Base-by-base conservation (phyloP, 1,140 invertebrate species). In the Calliphora vicina region DNA sequence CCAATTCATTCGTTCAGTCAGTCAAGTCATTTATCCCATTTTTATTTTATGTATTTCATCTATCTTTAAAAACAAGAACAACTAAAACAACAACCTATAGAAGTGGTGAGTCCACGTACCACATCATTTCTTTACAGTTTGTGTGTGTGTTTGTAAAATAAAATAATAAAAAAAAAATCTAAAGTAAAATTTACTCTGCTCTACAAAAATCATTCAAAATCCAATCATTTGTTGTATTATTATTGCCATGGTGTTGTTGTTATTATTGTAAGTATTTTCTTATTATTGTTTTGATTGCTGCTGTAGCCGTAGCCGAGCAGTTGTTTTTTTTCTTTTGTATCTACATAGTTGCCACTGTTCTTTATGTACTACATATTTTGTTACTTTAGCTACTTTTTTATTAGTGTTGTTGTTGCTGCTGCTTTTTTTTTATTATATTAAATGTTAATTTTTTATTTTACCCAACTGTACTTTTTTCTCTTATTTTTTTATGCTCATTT, bases 381-480 rank as follows among this genome's bases (percentile, higher is more conserved):
- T 35, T 35, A 35, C 35, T 73, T 27, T 27, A 27, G 82, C 82
- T 83, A 72, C 85, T 35, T 35, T 35, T 35, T 35, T 35, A 35
- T 35, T 35, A 35, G 10, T 6, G 10, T 35, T 8, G 35, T 35
- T 35, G 35, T 35, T 35, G 35, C 10, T 35, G 35, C 29, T 35
- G 29, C 8, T 35, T 35, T 35, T 35, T 84, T 86, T 81, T 72
- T 20, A 27, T 26, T 73, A 29, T 73, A 73, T 73, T 73, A 27
- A 27, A 73, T 73, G 26, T 29, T 73, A 73, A 73, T 73, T 73
- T 73, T 73, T 29, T 73, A 15, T 73, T 73, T 73, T 73, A 27
- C 72, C 72, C 26, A 73, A 73, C 72, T 73, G 72, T 73, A 73
- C 72, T 73, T 73, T 73, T 27, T 35, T 35, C 35, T 35, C 35